Base-by-base conservation (phyloP, 2,888 invertebrate genomes). In the Eristalis arbustorum region DNA sequence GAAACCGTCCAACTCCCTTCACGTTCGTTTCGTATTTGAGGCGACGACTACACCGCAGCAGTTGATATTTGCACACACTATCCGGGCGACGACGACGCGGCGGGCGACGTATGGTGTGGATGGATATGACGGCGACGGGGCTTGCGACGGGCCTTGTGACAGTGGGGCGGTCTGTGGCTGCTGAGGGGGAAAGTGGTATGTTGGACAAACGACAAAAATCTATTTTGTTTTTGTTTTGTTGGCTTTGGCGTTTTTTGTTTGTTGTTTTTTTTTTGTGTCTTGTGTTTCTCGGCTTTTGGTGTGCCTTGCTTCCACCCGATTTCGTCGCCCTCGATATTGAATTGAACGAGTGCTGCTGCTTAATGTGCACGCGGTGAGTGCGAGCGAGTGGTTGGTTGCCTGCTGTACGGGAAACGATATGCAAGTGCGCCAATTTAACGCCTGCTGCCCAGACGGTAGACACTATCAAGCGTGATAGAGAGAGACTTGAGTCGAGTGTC, bases 1-100 rank as follows among this genome's bases (percentile, higher is more conserved):
- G 83, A 83, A 87, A 83, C 80, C 87, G 87, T 87, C 87, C 78
- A 87, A 79, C 87, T 87, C 87, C 78, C 87, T 87, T 83, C 83
- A 83, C 83, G 87, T 87, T 87, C 83, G 83, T 79, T 83, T 87
- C 63, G 83, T 79, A 83, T 87, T 87, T 87, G 87, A 87, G 78
- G 87, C 87, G 74, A 87, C 78, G 71, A 74, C 82, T 83, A 83
- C 87, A 87, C 87, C 83, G 83, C 87, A 82, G 74, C 61, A 68
- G 75, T 83, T 87, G 78, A 83, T 87, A 83, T 83, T 87, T 83
- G 87, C 87, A 87, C 87, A 87, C 83, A 83, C 83, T 83, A 67
- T 62, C 23, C 31, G 49, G n/a, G 64, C 11, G 56, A 28, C 42
- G 72, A 31, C 56, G 62, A 49, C 49, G n/a, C n/a, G 56, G 28